Base-by-base conservation (phyloP, 2,797 vertebrate species). In the Centropyge bicolor region DNA sequence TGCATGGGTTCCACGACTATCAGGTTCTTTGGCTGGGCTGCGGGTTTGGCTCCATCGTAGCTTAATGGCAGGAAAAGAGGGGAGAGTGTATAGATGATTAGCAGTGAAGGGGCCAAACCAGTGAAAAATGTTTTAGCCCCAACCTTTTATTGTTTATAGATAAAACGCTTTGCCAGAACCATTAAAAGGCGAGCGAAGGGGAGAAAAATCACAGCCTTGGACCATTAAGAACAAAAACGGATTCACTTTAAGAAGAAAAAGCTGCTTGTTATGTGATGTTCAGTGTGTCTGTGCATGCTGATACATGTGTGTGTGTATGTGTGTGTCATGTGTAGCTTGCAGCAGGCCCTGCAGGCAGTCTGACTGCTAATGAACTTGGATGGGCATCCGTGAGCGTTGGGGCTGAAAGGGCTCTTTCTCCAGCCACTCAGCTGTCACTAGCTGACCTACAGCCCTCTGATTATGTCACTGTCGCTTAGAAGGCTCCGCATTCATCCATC, bases 1-100 rank as follows among this genome's bases (percentile, higher is more conserved):
- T 88, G 81, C 88, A 82, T 48, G 86, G 92, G 92, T 95, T 95
- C 94, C 95, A 95, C 93, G 95, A 94, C 94, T 96, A 95, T 96
- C 94, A 93, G 94, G 92, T 95, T 95, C 94, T 94, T 92, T 87
- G 88, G 91, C 91, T 84, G 88, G 91, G 88, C 91, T 93, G 93
- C 57, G 93, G 93, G 79, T 95, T 95, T 95, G 94, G 94, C 94
- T 91, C 78, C 80, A 41, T 62, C 72, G 35, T 54, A 22, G 85
- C 87, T 78, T 90, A 93, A 94, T 94, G 93, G 90, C 90, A 88
- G 87, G 92, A 91, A 93, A 91, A 93, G 87, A 90, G 76, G 87
- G 86, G 89, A 89, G 90, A 89, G 88, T 88, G 84, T 88, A 92
- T 89, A 85, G 89, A 92, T 94, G 92, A 94, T 94, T 93, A 91